Base-by-base conservation (phyloP, 2,888 invertebrate genomes). In the Timema podura region DNA sequence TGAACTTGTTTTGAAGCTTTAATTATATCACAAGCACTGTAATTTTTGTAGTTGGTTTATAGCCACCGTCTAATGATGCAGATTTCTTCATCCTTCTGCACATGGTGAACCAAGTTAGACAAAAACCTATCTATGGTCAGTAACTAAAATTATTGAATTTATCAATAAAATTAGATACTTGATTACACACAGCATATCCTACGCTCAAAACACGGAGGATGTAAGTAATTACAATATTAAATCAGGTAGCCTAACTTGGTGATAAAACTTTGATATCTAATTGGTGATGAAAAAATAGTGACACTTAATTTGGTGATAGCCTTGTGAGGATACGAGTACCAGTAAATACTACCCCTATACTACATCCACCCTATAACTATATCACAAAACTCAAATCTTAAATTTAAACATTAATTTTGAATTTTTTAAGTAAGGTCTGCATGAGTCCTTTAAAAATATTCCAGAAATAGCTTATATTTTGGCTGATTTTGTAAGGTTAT, bases 211-310 rank as follows among this genome's bases (percentile, higher is more conserved):
- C 45, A 30, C 9, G 9, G 0, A 61, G 45, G 7, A 10, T 45
- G 6, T 6, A 13, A 61, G 9, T 61, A n/a, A 11, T 2, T 61
- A 0, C 8, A 11, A 9, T 61, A 45, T 61, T 45, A 61, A 61
- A 59, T 1, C 8, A 1, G 30, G 59, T 59, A 30, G 16, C 59
- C 45, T 59, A 15, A 59, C 7, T 59, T 59, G 6, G 59, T 59
- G 59, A 59, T 59, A 59, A 30, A 59, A 59, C 13, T 59, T 59
- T 30, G 59, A 16, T 59, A 59, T 45, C 59, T 9, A 59, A 59
- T 59, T 59, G 59, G 16, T 16, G 59, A 59, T 16, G 16, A 59
- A 15, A 11, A 59, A 59, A 59, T 59, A 59, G 59, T 11, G 59
- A 45, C 45, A 59, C 16, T 15, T 59, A 59, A 59, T 59, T 15